A percentile compares a stretch with the other conserved stretches of the same genome.
Conservation (phyloP, 2,113 vertebrate species). For the Diadophis punctatus region DNA sequence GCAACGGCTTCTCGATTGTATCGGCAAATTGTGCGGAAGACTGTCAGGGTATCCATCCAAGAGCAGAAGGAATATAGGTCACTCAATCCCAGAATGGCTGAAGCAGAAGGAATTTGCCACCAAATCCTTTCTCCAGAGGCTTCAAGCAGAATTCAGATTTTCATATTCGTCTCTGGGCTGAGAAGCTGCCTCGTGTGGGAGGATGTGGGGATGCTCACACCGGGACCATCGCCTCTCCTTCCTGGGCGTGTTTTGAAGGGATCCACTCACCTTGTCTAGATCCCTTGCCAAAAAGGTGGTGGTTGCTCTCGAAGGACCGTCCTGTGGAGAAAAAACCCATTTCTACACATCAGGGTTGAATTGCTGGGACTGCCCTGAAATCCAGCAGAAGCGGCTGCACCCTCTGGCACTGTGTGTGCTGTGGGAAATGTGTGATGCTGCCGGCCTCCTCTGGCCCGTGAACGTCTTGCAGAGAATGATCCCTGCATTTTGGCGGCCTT, state of each 20-base stretch:
- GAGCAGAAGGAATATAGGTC: not conserved
- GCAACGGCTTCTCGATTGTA: not conserved
- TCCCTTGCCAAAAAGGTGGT: not conserved
- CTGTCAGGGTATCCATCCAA: not conserved
- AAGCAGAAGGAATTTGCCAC: not conserved
- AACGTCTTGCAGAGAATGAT: rapidly evolving
- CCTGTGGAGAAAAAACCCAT: not conserved
- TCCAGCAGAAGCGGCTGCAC: not conserved
- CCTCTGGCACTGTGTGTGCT: not conserved
- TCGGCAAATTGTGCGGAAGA: not conserved
- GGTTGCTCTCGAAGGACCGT: not conserved
- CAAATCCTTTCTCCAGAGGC: not conserved
- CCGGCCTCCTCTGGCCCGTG: not conserved
- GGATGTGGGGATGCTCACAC: not conserved
- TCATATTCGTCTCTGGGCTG: not conserved
- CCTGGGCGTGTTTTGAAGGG: not conserved
- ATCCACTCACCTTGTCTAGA: not conserved
- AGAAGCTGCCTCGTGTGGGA: not conserved
- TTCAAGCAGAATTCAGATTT: not conserved
- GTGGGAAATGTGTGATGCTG: not conserved
- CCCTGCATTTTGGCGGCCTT: not conserved
- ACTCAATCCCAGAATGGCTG: not conserved
- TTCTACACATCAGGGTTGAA: not conserved
- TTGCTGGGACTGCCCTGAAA: not conserved
- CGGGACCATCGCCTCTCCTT: not conserved